Evolutionary conservation across 2,113 vertebrate species (phyloP), one percentile per base, ranked within the genome.

Genomic region (Lagopus leucura): DNA sequence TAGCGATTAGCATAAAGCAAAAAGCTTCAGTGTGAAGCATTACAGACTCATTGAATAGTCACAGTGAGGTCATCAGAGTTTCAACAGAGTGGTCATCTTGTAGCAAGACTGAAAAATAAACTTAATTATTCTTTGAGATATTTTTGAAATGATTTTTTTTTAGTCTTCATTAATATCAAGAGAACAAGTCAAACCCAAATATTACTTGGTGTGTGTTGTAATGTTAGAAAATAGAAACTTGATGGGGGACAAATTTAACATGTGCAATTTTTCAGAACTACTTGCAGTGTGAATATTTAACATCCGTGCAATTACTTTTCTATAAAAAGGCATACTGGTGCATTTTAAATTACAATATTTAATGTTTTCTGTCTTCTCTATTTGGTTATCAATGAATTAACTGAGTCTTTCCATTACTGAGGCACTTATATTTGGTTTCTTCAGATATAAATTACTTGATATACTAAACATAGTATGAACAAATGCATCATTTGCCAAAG

Each of bases 81-180:
- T 90, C 84, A 96, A 90, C 73, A 88, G 63, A 86, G 69, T 91
- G 83, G 91, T 95, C 94, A 97, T 95, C 90, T 88, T 97, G 70
- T 58, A 66, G 74, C 94, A 95, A 97, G 89, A 94, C 94, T 88
- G 92, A 95, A 97, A 97, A 95, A 95, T 63, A 97, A 96, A 97
- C 57, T 92, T 92, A 66, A 81, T 94, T 88, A 95, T 90, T 93
- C 76, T 94, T 92, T 64, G 69, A 91, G 74, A 82, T 19, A 63
- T 45, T 97, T 95, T 89, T 55, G 72, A 88, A 13, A 72, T 32
- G 55, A 45, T 91, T 93, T 97, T 96, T 93, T 93, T 94, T 80
- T 32, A 93, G 82, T 11, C 70, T 89, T 52, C 42, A 93, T 92
- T 96, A 95, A 94, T 75, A 96, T 96, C 86, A 94, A 79, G 91